These are phyloP conservation scores for Zalophus californianus DNA, from an alignment of 2,797 vertebrate species.

Conservation along the genomic window DNA sequence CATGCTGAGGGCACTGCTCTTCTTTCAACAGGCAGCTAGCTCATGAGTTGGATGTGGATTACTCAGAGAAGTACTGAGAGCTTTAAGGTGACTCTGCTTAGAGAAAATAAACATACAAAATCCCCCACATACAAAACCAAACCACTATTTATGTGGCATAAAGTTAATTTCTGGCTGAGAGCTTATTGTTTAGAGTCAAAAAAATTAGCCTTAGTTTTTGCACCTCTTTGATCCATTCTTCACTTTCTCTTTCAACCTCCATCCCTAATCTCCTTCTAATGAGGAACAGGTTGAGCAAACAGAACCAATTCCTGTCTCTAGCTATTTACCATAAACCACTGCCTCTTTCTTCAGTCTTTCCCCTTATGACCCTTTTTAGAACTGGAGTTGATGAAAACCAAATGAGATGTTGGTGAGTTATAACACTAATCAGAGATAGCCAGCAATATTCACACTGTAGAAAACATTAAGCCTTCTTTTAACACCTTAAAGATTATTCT, in stretches of 20 bases:
- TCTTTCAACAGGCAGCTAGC: background rate
- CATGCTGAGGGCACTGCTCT: background rate
- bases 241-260: background rate
- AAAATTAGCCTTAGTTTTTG: background rate
- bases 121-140: background rate
- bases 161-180: slow-evolving; percentile 3
- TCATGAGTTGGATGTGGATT: background rate
- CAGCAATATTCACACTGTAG: background rate
- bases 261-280: background rate
- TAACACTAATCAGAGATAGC: background rate
- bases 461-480: slow-evolving; percentile 22
- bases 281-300: background rate
- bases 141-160: background rate
- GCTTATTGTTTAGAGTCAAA: background rate
- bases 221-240: background rate
- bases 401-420: background rate
- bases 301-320: background rate
- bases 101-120: background rate
- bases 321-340: background rate
- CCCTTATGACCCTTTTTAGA: background rate
- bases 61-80: background rate
- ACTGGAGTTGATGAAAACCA: background rate
- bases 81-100: background rate
- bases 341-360: background rate
- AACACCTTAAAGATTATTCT: background rate